A percentile compares a stretch with the other conserved stretches of the same genome.
Evolutionary conservation across 2,113 vertebrate genomes (phyloP).

Genomic region (Illadopsis cleaveri): DNA sequence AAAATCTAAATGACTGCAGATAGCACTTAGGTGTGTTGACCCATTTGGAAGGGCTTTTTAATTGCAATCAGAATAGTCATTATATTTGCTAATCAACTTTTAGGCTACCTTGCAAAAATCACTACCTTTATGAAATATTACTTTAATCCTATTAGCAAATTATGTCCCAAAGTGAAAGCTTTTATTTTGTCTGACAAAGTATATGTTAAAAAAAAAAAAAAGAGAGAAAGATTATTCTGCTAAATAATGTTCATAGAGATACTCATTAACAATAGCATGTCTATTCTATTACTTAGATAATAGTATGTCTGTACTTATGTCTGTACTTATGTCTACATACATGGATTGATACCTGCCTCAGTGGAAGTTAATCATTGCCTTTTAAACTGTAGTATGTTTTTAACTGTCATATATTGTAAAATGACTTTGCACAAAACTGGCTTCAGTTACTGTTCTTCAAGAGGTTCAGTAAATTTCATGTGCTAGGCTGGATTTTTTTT

Average conservation of each 20-base stretch:
- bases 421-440: background rate
- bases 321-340: background rate
- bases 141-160: conserved; percentile 52
- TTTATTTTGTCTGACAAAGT: conserved; percentile 12
- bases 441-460: background rate
- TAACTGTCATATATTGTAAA: background rate
- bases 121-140: conserved; percentile 46
- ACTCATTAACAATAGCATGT: background rate
- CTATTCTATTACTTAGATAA: background rate
- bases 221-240: background rate
- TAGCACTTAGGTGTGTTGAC: conserved; percentile 70
- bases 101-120: conserved; percentile 68
- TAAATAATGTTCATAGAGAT: background rate
- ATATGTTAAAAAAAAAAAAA: background rate
- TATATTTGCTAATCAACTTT: conserved; percentile 76
- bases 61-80: conserved; percentile 74
- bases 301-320: background rate
- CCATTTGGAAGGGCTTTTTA: conserved; percentile 67
- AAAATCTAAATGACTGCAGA: conserved; percentile 79
- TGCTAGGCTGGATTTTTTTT: background rate
- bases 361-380: background rate
- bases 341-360: background rate
- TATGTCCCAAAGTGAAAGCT: conserved; percentile 6
- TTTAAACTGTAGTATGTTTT: background rate
- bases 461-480: background rate